Evolutionary conservation across 1,140 invertebrate genomes (phyloP).

Genomic region (Heliconius himera): DNA sequence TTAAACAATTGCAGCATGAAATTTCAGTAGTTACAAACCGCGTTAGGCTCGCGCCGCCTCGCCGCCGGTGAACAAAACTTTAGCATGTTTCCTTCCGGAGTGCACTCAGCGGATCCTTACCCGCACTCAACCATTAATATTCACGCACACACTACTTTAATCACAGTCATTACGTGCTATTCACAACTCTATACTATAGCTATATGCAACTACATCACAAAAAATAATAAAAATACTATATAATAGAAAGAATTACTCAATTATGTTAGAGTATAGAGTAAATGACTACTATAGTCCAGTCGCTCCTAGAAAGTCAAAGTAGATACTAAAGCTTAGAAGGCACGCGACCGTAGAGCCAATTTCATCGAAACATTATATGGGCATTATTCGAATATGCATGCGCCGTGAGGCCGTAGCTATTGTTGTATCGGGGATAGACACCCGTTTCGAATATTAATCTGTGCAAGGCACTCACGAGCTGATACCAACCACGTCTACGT

Average conservation of each 20-base stretch:
- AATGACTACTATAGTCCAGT: constrained; percentile 32
- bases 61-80: constrained; percentile 86
- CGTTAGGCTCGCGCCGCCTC: constrained; percentile 79
- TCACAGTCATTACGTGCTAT: not conserved
- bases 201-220: not conserved
- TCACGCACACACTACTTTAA: constrained; percentile 30
- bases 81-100: constrained; percentile 80
- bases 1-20: constrained; percentile 25
- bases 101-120: constrained; percentile 39
- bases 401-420: constrained; percentile 67
- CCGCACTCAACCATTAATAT: constrained; percentile 26
- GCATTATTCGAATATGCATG: constrained; percentile 79
- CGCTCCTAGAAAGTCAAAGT: constrained; percentile 59
- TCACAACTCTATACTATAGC: not conserved
- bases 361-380: constrained; percentile 78
- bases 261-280: not conserved
- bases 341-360: constrained; percentile 66
- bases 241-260: not conserved
- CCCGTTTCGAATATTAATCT: constrained; percentile 77
- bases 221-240: not conserved
- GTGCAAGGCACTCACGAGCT: constrained; percentile 55
- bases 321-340: constrained; percentile 64
- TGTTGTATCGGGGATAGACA: constrained; percentile 66
- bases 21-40: constrained; percentile 64
- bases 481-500: constrained; percentile 45